Evolutionary conservation across 2,888 invertebrate species (phyloP).

Genomic region (Nymphalis urticae): DNA sequence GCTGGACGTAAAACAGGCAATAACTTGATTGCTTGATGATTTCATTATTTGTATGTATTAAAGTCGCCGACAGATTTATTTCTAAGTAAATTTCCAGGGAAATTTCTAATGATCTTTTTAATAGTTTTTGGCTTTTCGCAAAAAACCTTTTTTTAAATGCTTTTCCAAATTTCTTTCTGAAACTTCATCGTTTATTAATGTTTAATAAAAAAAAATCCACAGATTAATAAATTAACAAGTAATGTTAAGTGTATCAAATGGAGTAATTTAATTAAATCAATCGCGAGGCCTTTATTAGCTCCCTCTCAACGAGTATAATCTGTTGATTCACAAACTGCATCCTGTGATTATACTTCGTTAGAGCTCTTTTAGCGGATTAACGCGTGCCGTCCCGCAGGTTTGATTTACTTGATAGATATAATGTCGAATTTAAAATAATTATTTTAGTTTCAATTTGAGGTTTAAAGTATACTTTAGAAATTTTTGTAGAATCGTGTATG

Average conservation of each 20-base stretch:
- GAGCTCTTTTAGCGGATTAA: constrained; percentile 38
- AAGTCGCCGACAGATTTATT: no score
- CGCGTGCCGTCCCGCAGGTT: constrained; percentile 17
- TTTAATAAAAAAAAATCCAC: no score
- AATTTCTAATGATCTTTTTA: no score
- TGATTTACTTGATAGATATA: constrained; percentile 10
- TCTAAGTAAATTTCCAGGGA: no score
- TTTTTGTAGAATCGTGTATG: no score
- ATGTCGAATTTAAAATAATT: not conserved
- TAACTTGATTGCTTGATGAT: not conserved
- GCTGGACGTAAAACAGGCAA: not conserved
- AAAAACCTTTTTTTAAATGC: no score
- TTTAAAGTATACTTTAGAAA: no score
- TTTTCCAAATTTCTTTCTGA: no score
- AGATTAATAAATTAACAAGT: no score
- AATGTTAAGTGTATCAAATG: constrained; percentile 1
- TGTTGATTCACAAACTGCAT: constrained; percentile 43
- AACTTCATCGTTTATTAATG: no score
- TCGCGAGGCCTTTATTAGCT: constrained; percentile 33
- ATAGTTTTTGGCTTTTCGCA: no score
- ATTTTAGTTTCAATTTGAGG: not conserved
- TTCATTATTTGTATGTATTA: not conserved
- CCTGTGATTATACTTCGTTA: constrained; percentile 51
- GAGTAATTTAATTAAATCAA: constrained; percentile 33
- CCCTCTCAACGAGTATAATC: constrained; percentile 45